phyloP scores from a whole-genome alignment of 2,113 vertebrate genomes.

The Eurystomus gularis region DNA sequence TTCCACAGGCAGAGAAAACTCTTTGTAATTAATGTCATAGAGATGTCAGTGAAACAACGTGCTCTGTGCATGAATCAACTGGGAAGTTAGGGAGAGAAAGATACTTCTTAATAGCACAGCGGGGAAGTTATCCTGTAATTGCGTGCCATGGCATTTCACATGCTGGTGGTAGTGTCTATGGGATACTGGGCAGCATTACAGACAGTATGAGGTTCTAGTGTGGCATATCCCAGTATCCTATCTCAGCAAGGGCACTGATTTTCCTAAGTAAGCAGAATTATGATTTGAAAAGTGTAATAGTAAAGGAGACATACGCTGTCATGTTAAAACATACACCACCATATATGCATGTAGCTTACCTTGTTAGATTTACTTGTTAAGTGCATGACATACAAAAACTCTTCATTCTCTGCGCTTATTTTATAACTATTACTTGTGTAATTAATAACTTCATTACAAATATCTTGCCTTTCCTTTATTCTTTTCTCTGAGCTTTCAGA shows the following conservation, averaged over 20 bases:
- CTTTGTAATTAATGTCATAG: background rate
- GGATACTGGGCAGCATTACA: background rate
- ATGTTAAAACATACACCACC: background rate
- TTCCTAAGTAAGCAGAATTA: background rate
- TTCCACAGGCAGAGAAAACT: background rate
- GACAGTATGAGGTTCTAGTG: background rate
- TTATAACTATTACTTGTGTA: background rate
- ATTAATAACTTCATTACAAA: background rate
- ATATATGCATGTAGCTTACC: background rate
- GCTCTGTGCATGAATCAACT: background rate
- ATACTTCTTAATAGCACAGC: background rate
- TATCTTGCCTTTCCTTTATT: background rate
- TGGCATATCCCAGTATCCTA: background rate
- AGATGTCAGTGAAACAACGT: background rate
- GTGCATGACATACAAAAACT: background rate
- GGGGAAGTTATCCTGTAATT: background rate
- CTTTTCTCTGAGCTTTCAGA: background rate
- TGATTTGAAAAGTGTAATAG: background rate
- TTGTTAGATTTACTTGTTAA: background rate
- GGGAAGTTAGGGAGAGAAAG: background rate
- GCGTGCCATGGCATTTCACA: background rate
- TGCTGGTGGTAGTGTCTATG: background rate
- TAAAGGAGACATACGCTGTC: background rate
- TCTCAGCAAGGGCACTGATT: background rate
- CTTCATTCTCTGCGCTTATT: background rate